Conservation (phyloP, 2,797 vertebrate species). For the Anniella stebbinsi region DNA sequence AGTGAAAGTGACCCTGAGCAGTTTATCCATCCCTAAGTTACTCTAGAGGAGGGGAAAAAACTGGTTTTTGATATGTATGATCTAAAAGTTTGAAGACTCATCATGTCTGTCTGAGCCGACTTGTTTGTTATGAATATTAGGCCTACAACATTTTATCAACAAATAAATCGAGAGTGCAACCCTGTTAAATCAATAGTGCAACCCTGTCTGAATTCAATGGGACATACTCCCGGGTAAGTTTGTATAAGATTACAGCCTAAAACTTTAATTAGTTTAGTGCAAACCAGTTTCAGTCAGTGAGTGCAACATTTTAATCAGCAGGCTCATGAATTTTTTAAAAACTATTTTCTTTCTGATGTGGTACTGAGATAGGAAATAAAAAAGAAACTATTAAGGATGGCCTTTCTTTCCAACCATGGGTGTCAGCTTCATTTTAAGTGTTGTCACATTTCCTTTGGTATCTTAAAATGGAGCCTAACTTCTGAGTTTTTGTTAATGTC, state of each 20-base stretch:
- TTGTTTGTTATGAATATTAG: neutral
- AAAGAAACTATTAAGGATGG: too few relatives aligned
- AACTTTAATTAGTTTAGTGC: neutral
- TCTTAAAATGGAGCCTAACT: too few relatives aligned
- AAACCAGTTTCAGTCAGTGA: neutral
- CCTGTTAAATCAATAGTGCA: too few relatives aligned
- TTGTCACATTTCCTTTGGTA: too few relatives aligned
- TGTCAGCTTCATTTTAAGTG: too few relatives aligned
- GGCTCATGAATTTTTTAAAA: neutral
- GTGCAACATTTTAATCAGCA: neutral
- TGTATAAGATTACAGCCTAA: neutral
- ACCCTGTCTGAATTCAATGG: too few relatives aligned
- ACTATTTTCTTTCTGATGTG: neutral
- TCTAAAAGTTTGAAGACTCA: neutral
- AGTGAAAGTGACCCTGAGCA: too few relatives aligned
- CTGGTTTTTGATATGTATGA: neutral
- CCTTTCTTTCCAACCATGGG: too few relatives aligned
- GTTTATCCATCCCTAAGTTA: too few relatives aligned
- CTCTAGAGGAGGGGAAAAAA: conserved; percentile 9
- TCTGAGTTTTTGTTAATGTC: too few relatives aligned
- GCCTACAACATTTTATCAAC: neutral
- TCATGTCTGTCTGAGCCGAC: neutral
- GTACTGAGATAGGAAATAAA: too few relatives aligned
- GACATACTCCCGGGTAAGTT: too few relatives aligned
- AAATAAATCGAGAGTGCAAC: neutral